Evolutionary conservation across 92 coral and sea anemone species (phyloP).

Genomic region (Paragorgia papillata): DNA sequence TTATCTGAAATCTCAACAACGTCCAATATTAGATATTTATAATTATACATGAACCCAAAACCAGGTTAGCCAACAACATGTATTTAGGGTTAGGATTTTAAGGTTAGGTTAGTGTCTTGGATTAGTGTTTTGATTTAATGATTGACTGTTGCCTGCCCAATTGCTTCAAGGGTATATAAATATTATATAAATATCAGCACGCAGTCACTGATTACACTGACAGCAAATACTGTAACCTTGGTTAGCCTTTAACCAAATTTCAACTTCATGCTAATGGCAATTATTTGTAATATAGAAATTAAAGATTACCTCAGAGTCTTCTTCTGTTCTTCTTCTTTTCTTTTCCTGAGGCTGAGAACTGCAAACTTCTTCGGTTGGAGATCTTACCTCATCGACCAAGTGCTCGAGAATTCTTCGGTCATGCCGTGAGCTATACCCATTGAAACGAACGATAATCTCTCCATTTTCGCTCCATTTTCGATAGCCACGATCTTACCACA

Average conservation of each 20-base stretch:
- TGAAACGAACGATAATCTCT: neutral
- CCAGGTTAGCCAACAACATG: neutral
- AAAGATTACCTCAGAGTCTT: slow-evolving; percentile 1
- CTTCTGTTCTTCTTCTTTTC: slow-evolving; percentile 1
- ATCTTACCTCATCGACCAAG: neutral
- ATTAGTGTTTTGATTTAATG: too few species aligned
- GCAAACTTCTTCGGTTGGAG: neutral
- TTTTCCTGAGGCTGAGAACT: neutral
- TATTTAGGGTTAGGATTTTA: too few species aligned
- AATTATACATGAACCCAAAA: neutral
- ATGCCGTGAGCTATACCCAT: neutral
- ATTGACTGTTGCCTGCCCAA: too few species aligned
- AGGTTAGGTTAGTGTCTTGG: too few species aligned
- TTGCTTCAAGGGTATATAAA: too few species aligned
- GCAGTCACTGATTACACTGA: too few species aligned
- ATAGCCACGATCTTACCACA: slow-evolving; percentile 7
- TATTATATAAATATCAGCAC: too few species aligned
- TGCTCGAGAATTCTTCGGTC: neutral
- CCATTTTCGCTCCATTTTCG: slow-evolving; percentile 25
- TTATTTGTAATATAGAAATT: too few species aligned
- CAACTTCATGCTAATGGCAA: too few species aligned
- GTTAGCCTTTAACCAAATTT: too few species aligned
- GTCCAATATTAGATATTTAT: neutral
- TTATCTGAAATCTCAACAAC: neutral
- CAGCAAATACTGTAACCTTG: too few species aligned